Evolutionary conservation across 2,888 invertebrate genomes (phyloP).

Genomic region (Pterostichus niger): DNA sequence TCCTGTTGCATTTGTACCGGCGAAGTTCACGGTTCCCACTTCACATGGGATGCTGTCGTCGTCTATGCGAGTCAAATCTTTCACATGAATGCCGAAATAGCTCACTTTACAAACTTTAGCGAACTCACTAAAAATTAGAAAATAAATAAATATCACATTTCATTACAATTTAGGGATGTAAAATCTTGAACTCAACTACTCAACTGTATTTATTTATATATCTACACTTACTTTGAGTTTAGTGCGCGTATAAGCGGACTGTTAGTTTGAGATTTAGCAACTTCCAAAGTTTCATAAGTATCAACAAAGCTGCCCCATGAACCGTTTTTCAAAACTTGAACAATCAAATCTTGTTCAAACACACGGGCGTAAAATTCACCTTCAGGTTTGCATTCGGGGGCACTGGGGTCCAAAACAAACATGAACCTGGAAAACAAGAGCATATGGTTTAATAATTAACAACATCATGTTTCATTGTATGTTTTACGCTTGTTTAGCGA

Average conservation of each 20-base stretch:
- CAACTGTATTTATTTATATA: not conserved
- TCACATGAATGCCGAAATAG: constrained; percentile 18
- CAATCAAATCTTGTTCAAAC: constrained; percentile 85
- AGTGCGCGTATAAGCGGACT: not conserved
- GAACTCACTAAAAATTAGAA: constrained; percentile 18
- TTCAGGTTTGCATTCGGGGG: constrained; percentile 83
- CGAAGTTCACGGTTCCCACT: constrained; percentile 75
- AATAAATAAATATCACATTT: too few relatives aligned
- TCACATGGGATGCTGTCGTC: constrained; percentile 70
- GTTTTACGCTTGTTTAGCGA: too few relatives aligned
- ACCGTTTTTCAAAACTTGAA: constrained; percentile 87
- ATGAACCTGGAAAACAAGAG: constrained; percentile 73
- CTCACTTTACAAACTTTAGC: not conserved
- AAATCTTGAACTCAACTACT: too few relatives aligned
- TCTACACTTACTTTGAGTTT: not conserved
- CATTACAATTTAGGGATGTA: too few relatives aligned
- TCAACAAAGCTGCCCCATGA: constrained; percentile 49
- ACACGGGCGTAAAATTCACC: constrained; percentile 83
- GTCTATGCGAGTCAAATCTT: constrained; percentile 54
- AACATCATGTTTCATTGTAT: not conserved
- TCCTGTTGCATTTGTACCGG: constrained; percentile 76
- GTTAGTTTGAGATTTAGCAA: not conserved
- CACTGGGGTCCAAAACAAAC: constrained; percentile 81
- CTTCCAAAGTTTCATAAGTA: constrained; percentile 1
- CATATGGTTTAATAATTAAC: not conserved